Percentiles rank a stretch among this genome's conserved stretches.
Evolutionary conservation across 2,888 invertebrate genomes (phyloP).

Genomic region (Eupithecia inturbata): DNA sequence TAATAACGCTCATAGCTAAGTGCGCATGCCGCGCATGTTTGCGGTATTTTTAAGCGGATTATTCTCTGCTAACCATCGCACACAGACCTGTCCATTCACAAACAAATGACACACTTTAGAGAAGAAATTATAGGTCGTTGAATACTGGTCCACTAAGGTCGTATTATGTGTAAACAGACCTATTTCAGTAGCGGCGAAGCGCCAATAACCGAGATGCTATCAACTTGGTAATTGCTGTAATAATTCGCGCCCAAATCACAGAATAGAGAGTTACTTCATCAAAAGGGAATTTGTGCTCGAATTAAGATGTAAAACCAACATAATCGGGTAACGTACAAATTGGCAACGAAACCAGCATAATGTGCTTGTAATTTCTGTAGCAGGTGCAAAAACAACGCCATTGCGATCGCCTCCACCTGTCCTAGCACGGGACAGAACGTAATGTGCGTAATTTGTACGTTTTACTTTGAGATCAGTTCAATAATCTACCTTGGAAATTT

Average conservation of each 20-base stretch:
- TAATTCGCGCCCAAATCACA: conserved; percentile 19
- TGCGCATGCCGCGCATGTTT: conserved; percentile 46
- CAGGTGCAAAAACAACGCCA: conserved; percentile 21
- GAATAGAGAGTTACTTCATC: conserved; percentile 4
- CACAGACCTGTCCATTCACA: conserved; percentile 19
- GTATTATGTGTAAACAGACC: conserved; percentile 47
- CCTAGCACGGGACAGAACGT: conserved; percentile 10
- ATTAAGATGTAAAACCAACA: not conserved
- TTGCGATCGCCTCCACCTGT: conserved; percentile 24
- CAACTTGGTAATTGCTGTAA: conserved; percentile 35
- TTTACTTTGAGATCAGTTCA: conserved; percentile 22
- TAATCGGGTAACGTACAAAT: conserved; percentile 16
- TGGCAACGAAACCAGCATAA: conserved; percentile 21
- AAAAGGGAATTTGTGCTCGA: not conserved
- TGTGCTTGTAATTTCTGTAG: conserved; percentile 10
- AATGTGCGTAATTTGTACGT: conserved; percentile 1
- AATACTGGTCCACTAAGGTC: conserved; percentile 21
- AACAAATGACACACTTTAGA: not conserved
- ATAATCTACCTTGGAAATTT: conserved; percentile 11
- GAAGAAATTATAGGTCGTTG: conserved; percentile 17
- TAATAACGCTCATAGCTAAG: conserved; percentile 50
- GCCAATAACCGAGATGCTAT: conserved; percentile 52
- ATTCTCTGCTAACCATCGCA: conserved; percentile 22
- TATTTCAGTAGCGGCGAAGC: conserved; percentile 52
- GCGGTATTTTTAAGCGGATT: conserved; percentile 45